Base-by-base conservation (phyloP, 2,888 invertebrate genomes). In the Phyto melanocephala region DNA sequence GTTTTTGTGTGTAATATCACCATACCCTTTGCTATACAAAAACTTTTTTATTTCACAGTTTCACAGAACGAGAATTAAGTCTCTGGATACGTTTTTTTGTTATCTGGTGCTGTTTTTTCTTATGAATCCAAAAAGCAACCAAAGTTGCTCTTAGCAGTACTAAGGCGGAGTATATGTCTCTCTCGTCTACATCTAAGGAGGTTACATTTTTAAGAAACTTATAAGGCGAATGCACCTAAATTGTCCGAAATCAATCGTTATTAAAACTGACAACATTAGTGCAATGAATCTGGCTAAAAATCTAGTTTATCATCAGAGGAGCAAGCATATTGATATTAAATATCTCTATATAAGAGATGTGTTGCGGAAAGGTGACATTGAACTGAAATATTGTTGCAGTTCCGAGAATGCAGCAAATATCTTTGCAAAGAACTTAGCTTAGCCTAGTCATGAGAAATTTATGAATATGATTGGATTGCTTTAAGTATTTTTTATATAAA, bases 41-140 rank as follows among this genome's bases (percentile, higher is more conserved):
- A n/a, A n/a, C n/a, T n/a, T n/a, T n/a, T n/a, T n/a, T n/a, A n/a
- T n/a, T n/a, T n/a, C n/a, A n/a, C n/a, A n/a, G n/a, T n/a, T n/a
- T n/a, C n/a, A n/a, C n/a, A n/a, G n/a, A n/a, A n/a, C n/a, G n/a
- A n/a, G n/a, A n/a, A n/a, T n/a, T n/a, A n/a, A n/a, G n/a, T n/a
- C n/a, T n/a, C n/a, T n/a, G 76, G 81, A 20, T 79, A 70, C 52
- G 72, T 58, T 13, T 80, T 84, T 35, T n/a, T 79, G 15, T 22
- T 62, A 10, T 80, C 68, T 17, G 83, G 83, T 7, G 62, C 77
- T 5, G 75, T 67, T 22, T 74, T 83, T 37, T 82, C 79, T 1
- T 84, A 77, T 71, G 84, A 85, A 42, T 81, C 77, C 0, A 82
- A 75, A 17, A 85, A 85, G 20, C 84, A 83, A 17, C 47, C 40